Evolutionary conservation across 2,888 invertebrate genomes (phyloP).

Genomic region (Meandrusa payeni): DNA sequence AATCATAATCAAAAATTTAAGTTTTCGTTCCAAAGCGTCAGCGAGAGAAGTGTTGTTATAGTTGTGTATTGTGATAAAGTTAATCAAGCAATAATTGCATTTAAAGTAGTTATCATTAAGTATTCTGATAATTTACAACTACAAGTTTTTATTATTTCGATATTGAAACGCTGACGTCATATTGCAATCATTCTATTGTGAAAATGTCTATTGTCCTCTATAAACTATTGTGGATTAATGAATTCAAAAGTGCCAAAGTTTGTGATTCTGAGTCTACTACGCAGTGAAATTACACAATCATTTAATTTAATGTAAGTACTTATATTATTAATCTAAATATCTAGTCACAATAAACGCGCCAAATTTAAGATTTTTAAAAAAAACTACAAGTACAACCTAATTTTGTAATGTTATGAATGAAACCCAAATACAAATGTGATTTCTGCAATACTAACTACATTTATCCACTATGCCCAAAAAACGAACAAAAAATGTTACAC

Average conservation of each 20-base stretch:
- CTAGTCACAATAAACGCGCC: too few relatives aligned
- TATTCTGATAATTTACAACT: slow-evolving; percentile 2
- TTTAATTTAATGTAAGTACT: slow-evolving; percentile 6
- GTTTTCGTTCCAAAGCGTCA: slow-evolving; percentile 5
- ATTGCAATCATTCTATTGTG: slow-evolving; percentile 16
- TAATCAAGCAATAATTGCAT: background rate
- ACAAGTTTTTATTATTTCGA: background rate
- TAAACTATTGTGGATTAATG: slow-evolving; percentile 9
- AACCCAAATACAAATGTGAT: too few relatives aligned
- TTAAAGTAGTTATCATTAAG: background rate
- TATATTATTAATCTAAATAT: too few relatives aligned
- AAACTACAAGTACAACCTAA: too few relatives aligned
- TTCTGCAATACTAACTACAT: too few relatives aligned
- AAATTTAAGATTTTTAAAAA: too few relatives aligned
- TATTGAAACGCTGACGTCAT: slow-evolving; percentile 21
- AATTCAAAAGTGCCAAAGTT: slow-evolving; percentile 17
- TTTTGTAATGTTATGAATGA: too few relatives aligned
- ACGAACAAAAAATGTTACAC: too few relatives aligned
- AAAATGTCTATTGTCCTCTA: slow-evolving; percentile 18
- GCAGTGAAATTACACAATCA: slow-evolving; percentile 1
- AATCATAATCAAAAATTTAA: too few relatives aligned
- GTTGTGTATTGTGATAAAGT: slow-evolving; percentile 8
- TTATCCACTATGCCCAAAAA: too few relatives aligned
- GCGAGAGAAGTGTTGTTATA: background rate
- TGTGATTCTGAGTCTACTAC: slow-evolving; percentile 6